Conservation (phyloP, 2,888 invertebrate genomes). For the Eupithecia vulgata region DNA sequence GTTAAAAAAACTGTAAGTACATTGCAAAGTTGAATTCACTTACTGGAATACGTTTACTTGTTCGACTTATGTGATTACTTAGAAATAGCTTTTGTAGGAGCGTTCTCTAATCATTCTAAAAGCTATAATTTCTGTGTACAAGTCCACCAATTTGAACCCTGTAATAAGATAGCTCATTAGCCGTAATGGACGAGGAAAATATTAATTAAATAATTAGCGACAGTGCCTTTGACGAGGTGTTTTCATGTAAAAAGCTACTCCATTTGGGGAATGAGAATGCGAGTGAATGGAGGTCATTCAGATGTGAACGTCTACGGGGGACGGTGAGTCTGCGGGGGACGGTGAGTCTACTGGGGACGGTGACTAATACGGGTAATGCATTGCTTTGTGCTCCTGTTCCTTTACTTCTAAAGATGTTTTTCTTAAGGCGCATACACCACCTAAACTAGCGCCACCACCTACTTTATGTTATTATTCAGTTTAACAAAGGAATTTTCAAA, state of each 20-base stretch:
- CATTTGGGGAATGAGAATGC: slow-evolving; percentile 80
- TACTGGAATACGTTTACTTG: not conserved
- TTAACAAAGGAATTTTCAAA: no score
- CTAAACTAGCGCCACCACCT: no score
- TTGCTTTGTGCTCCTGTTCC: slow-evolving; percentile 9
- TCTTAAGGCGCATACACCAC: no score
- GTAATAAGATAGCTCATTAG: slow-evolving; percentile 28
- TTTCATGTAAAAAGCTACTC: slow-evolving; percentile 70
- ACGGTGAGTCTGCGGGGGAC: no score
- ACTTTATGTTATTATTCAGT: no score
- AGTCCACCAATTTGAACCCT: slow-evolving; percentile 17
- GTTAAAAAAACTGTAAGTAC: no score
- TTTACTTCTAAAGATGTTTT: slow-evolving; percentile 1
- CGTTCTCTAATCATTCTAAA: slow-evolving; percentile 13
- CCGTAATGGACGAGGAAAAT: slow-evolving; percentile 29
- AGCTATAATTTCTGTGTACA: slow-evolving; percentile 7
- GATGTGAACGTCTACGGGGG: slow-evolving; percentile 58
- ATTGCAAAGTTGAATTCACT: not conserved
- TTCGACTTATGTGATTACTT: not conserved
- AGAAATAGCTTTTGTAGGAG: not conserved
- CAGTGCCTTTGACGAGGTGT: slow-evolving; percentile 33
- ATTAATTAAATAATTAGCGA: slow-evolving; percentile 40
- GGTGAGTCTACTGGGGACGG: slow-evolving; percentile 38
- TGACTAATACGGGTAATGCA: slow-evolving; percentile 32
- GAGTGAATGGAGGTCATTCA: slow-evolving; percentile 77